phyloP scores from a whole-genome alignment of 2,113 vertebrate species.

The Cygnus atratus region DNA sequence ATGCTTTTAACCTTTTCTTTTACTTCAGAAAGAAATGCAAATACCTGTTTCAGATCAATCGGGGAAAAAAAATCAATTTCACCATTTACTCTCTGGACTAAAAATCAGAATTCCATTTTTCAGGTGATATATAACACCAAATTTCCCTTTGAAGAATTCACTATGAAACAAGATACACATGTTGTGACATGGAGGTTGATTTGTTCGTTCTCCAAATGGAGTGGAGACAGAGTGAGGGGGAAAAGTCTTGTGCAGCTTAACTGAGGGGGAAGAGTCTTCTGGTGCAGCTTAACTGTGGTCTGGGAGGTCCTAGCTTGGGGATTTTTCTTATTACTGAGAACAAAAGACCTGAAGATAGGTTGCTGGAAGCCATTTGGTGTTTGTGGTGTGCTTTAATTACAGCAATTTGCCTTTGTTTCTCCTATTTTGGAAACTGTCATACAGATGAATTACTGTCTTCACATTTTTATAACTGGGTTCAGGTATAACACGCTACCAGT shows the following conservation, averaged over 20 bases:
- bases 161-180: not conserved
- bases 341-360: not conserved
- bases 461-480: rapidly evolving
- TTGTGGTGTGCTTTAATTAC: not conserved
- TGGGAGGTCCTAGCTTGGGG: not conserved
- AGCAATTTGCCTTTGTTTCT: not conserved
- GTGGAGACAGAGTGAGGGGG: not conserved
- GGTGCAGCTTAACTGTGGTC: not conserved
- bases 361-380: not conserved
- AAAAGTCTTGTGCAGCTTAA: not conserved
- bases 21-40: not conserved
- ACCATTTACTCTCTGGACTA: not conserved
- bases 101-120: not conserved
- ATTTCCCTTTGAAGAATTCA: constrained; percentile 6
- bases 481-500: not conserved
- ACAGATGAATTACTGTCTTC: not conserved
- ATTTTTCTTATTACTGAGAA: not conserved
- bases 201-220: not conserved
- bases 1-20: not conserved
- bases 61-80: not conserved
- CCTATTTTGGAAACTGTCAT: not conserved
- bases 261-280: not conserved
- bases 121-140: not conserved
- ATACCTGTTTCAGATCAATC: not conserved
- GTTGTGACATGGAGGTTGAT: not conserved